These are phyloP conservation scores for Cosmia pyralina DNA, from an alignment of 2,888 invertebrate genomes.

Conservation along the genomic window DNA sequence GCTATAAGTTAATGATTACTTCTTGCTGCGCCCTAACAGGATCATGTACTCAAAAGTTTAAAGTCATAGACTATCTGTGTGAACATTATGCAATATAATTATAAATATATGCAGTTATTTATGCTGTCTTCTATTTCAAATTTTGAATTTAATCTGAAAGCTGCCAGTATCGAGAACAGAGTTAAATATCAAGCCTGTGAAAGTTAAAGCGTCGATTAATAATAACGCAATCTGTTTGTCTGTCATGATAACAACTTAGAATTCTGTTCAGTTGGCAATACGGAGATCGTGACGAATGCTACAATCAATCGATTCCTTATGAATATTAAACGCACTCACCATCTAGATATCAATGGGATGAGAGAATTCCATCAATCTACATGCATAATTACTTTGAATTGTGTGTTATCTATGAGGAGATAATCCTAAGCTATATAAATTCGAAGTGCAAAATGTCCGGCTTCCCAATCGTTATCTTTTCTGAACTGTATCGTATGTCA, in stretches of 20 bases:
- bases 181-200: neutral
- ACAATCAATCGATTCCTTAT: slow-evolving; percentile 54
- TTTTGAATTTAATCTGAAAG: neutral
- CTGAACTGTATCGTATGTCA: too few relatives aligned
- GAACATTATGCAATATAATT: too few relatives aligned
- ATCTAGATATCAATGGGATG: slow-evolving; percentile 44
- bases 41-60: too few relatives aligned
- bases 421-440: neutral
- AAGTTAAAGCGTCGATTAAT: slow-evolving; percentile 1
- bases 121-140: neutral
- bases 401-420: neutral
- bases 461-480: neutral
- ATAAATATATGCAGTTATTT: too few relatives aligned
- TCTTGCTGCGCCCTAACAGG: too few relatives aligned
- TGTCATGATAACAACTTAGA: slow-evolving; percentile 8
- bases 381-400: slow-evolving; percentile 50
- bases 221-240: slow-evolving; percentile 1
- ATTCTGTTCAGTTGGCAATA: slow-evolving; percentile 25
- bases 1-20: too few relatives aligned
- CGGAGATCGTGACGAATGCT: slow-evolving; percentile 40
- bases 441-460: neutral
- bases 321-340: slow-evolving; percentile 57
- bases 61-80: too few relatives aligned
- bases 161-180: neutral
- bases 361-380: slow-evolving; percentile 46